Conservation (phyloP, 2,888 invertebrate species). For the Drosophila sordidapex region DNA sequence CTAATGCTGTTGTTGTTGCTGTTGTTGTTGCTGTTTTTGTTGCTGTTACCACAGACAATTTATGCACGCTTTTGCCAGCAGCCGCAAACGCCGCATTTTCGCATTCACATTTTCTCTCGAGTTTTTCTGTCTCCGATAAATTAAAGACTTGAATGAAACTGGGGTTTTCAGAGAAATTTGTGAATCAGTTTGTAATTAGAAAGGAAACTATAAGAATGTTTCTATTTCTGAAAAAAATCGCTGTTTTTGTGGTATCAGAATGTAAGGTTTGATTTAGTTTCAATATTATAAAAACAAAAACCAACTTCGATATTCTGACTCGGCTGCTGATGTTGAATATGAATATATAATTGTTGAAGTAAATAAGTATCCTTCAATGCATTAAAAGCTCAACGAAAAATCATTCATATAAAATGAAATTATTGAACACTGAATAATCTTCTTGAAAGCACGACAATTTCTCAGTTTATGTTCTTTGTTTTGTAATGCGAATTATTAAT, state of each 20-base stretch:
- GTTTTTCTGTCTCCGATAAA: slow-evolving; percentile 35
- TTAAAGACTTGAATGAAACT: slow-evolving; percentile 27
- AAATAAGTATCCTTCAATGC: no score
- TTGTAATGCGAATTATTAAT: neutral
- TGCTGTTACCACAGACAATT: slow-evolving; percentile 83
- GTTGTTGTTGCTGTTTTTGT: slow-evolving; percentile 26
- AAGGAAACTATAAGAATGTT: neutral
- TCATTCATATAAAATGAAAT: neutral
- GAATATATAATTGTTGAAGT: neutral
- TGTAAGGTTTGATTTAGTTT: neutral
- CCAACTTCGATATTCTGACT: accelerated
- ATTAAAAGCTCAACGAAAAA: neutral
- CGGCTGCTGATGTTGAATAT: neutral
- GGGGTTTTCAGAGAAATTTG: neutral
- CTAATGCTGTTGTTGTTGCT: slow-evolving; percentile 76
- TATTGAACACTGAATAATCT: neutral
- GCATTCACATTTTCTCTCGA: slow-evolving; percentile 44
- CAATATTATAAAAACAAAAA: neutral
- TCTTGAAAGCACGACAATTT: neutral
- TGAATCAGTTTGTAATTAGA: neutral
- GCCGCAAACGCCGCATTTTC: slow-evolving; percentile 38
- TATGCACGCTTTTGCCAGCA: slow-evolving; percentile 79
- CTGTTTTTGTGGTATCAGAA: neutral
- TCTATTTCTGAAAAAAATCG: neutral
- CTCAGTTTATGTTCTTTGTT: neutral